Conservation (phyloP, 2,113 vertebrate species). For the Diadophis punctatus region DNA sequence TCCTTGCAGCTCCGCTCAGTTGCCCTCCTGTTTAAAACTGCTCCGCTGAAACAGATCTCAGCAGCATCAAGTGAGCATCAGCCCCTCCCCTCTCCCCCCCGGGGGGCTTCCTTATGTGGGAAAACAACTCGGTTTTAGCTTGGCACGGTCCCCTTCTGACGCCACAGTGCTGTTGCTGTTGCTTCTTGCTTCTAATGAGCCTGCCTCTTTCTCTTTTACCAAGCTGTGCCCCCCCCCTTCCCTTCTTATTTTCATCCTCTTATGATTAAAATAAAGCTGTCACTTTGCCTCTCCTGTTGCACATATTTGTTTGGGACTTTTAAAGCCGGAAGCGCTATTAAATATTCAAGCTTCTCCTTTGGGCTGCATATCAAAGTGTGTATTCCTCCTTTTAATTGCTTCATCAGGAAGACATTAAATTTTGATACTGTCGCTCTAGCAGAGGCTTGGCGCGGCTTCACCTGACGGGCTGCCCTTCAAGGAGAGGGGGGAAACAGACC, state of each 20-base stretch:
- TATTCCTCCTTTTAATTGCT: conserved; percentile 60
- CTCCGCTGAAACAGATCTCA: background rate
- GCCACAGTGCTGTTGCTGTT: background rate
- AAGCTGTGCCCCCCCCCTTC: background rate
- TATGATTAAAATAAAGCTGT: conserved; percentile 52
- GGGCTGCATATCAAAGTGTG: conserved; percentile 48
- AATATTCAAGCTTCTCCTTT: conserved; percentile 58
- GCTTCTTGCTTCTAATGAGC: background rate
- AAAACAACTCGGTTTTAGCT: background rate
- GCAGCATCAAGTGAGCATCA: background rate
- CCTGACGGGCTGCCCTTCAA: conserved; percentile 37
- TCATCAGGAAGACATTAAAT: conserved; percentile 54
- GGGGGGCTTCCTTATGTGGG: background rate
- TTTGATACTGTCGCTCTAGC: conserved; percentile 44
- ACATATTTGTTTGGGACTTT: conserved; percentile 51
- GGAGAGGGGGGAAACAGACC: conserved; percentile 25
- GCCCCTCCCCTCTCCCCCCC: background rate
- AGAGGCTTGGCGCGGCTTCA: conserved; percentile 27
- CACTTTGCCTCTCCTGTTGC: conserved; percentile 46
- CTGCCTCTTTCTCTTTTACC: background rate
- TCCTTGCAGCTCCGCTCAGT: background rate
- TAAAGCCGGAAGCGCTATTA: conserved; percentile 57
- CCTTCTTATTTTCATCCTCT: conserved; percentile 20
- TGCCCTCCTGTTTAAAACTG: background rate
- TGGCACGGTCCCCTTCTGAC: background rate